Conservation (phyloP, 2,113 vertebrate genomes). For the Microtus oregoni region DNA sequence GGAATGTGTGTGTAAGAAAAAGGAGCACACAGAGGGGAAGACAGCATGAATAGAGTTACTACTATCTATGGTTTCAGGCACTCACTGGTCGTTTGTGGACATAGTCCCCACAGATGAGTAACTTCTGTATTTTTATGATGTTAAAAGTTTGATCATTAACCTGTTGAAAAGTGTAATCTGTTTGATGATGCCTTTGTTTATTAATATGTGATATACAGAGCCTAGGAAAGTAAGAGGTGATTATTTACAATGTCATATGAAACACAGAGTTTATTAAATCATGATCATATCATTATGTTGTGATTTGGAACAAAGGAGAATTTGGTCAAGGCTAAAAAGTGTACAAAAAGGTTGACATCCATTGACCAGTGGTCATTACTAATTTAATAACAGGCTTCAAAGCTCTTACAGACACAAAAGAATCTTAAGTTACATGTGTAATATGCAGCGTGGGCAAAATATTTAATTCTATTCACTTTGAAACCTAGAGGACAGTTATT, state of each 20-base stretch:
- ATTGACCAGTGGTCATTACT: slow-evolving; percentile 85
- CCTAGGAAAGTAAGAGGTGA: slow-evolving; percentile 56
- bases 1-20: neutral
- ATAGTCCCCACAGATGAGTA: neutral
- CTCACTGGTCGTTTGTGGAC: neutral
- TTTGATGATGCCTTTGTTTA: slow-evolving; percentile 74
- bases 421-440: slow-evolving; percentile 88
- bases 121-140: slow-evolving; percentile 57
- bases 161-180: slow-evolving; percentile 73
- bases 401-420: slow-evolving; percentile 84
- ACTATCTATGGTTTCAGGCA: neutral
- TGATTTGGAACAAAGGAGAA: slow-evolving; percentile 77
- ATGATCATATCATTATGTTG: slow-evolving; percentile 64
- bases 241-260: slow-evolving; percentile 66
- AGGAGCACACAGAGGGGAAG: neutral
- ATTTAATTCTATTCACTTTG: slow-evolving; percentile 86
- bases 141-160: slow-evolving; percentile 71
- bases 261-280: neutral
- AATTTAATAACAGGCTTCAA: slow-evolving; percentile 88
- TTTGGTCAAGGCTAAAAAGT: slow-evolving; percentile 73
- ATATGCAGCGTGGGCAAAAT: slow-evolving; percentile 84
- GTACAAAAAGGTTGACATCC: slow-evolving; percentile 78
- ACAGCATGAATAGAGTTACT: neutral
- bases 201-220: slow-evolving; percentile 68
- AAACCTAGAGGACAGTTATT: slow-evolving; percentile 89